phyloP scores from a whole-genome alignment of 2,888 invertebrate genomes.

The Hirudinaria manillensis region DNA sequence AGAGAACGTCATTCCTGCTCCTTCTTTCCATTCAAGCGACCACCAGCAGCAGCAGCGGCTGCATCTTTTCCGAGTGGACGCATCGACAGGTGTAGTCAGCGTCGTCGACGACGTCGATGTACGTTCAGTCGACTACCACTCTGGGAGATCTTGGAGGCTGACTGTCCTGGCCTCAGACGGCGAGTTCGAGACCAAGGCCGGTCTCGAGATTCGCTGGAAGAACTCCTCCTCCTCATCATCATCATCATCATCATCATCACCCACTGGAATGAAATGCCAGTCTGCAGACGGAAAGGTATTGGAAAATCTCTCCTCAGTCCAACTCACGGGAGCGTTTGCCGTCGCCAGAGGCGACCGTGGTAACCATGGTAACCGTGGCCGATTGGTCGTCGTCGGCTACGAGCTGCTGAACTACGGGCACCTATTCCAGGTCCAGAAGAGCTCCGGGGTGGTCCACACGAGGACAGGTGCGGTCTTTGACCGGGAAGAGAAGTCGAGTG shows the following conservation, averaged over 20 bases:
- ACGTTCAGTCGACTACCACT: not conserved
- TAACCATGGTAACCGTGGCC: not conserved
- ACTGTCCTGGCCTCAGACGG: not conserved
- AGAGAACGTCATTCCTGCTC: not conserved
- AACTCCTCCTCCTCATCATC: not conserved
- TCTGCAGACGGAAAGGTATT: not conserved
- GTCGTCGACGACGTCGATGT: not conserved
- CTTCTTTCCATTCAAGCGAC: not conserved
- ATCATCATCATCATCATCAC: slow-evolving; percentile 5
- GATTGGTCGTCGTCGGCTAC: not conserved
- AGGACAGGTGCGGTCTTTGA: not conserved
- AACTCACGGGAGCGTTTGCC: not conserved
- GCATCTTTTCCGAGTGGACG: not conserved
- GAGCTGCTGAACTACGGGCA: slow-evolving; percentile 8
- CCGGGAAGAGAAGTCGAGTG: not conserved
- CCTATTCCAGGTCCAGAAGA: not conserved
- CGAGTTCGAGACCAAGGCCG: not conserved
- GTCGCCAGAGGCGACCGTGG: not conserved
- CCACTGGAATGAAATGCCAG: not conserved
- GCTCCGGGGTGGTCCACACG: not conserved
- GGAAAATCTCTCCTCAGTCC: not conserved
- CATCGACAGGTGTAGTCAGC: not conserved
- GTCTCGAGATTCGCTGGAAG: not conserved
- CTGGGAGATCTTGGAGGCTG: not conserved
- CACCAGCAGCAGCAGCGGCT: not conserved